A percentile compares a stretch with the other conserved stretches of the same genome.
Evolutionary conservation across 2,797 vertebrate genomes (phyloP).

Genomic region (Phataginus tetradactyla): DNA sequence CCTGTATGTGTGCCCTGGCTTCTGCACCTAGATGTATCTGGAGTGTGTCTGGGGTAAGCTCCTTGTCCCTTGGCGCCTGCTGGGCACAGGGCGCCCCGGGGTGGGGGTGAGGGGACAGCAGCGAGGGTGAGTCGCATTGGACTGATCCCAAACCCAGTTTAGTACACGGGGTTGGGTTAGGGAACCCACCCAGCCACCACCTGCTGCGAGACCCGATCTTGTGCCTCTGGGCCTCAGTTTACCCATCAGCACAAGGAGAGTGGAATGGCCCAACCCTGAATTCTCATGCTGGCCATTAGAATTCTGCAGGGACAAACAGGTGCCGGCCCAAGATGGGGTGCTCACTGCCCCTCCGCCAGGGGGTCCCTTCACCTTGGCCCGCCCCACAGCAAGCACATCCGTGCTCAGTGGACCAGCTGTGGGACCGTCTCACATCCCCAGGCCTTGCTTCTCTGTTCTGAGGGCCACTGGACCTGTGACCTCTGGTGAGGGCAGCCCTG

Average conservation of each 20-base stretch:
- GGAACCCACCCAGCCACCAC: too few species aligned
- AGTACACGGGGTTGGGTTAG: neutral
- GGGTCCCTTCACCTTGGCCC: accelerated
- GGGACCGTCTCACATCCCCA: too few species aligned
- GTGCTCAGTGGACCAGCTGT: accelerated
- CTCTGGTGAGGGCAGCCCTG: accelerated
- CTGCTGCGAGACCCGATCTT: neutral
- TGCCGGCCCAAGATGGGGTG: accelerated
- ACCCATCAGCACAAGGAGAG: accelerated
- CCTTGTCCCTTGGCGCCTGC: slow-evolving; percentile 50
- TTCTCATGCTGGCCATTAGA: accelerated
- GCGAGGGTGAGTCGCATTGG: too few species aligned
- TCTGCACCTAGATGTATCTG: too few species aligned
- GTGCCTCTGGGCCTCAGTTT: neutral
- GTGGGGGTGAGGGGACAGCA: too few species aligned
- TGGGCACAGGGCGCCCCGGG: neutral
- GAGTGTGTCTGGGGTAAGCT: neutral
- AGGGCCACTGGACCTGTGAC: neutral
- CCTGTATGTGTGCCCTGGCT: too few species aligned
- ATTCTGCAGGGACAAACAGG: neutral
- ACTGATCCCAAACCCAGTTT: accelerated
- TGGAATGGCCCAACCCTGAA: neutral
- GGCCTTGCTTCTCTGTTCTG: neutral
- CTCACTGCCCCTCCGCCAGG: neutral
- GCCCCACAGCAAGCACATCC: neutral